phyloP scores from a whole-genome alignment of 2,888 invertebrate species.

The Heterodera filipjevi region DNA sequence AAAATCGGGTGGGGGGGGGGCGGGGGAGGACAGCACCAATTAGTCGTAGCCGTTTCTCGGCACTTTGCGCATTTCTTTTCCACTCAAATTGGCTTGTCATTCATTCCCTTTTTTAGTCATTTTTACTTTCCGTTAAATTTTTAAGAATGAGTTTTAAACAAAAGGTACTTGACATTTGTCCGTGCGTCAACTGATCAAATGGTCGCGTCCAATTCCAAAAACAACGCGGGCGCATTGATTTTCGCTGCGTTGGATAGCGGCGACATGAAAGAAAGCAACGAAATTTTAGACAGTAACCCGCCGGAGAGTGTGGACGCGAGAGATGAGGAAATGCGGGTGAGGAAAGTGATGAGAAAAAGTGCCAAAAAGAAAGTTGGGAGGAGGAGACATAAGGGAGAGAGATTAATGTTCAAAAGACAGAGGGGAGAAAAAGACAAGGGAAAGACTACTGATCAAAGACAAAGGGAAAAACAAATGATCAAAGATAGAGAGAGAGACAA shows the following conservation, averaged over 20 bases:
- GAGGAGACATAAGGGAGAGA: not conserved
- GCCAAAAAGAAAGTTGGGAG: too few species aligned
- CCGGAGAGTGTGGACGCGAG: slow-evolving; percentile 32
- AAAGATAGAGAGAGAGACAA: too few species aligned
- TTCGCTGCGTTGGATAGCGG: slow-evolving; percentile 21
- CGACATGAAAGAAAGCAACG: slow-evolving; percentile 12
- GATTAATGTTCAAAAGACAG: not conserved
- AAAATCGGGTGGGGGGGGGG: too few species aligned
- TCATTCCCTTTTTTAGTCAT: too few species aligned
- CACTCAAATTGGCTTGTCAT: too few species aligned
- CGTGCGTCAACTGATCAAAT: not conserved
- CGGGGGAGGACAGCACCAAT: too few species aligned
- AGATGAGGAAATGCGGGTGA: slow-evolving; percentile 30
- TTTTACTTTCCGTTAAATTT: too few species aligned
- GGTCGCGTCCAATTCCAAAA: not conserved
- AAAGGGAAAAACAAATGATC: not conserved
- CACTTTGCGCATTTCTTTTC: too few species aligned
- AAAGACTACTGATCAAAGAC: not conserved
- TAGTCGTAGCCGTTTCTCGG: too few species aligned
- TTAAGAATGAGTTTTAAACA: too few species aligned
- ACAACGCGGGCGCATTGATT: slow-evolving; percentile 3
- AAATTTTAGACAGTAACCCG: slow-evolving; percentile 18
- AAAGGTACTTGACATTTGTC: too few species aligned
- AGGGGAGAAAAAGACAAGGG: not conserved
- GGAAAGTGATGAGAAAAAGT: not conserved